A percentile compares a stretch with the other conserved stretches of the same genome.
phyloP scores from a whole-genome alignment of 1,140 invertebrate genomes.

The Ladona fulva region DNA sequence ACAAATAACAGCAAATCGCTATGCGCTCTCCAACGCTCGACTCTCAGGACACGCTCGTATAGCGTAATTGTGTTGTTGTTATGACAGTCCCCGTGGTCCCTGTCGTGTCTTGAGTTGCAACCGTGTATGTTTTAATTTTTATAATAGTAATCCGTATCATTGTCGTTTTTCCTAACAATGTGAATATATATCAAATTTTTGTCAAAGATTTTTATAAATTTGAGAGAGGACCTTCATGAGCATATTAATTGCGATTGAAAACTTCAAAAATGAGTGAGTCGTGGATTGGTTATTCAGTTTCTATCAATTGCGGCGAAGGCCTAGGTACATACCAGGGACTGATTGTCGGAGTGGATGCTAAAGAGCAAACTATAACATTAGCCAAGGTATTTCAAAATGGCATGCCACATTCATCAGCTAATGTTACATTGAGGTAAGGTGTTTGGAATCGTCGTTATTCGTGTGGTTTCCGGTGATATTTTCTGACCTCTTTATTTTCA shows the following conservation, averaged over 20 bases:
- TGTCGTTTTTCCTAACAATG: no score
- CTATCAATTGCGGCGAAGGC: conserved; percentile 59
- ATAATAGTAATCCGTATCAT: no score
- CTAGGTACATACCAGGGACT: conserved; percentile 69
- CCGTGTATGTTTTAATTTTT: no score
- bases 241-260: neutral
- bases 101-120: no score
- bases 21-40: no score
- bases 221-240: no score
- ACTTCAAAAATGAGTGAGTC: conserved; percentile 44
- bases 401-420: conserved; percentile 49
- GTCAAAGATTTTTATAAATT: no score
- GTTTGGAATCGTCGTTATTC: conserved; percentile 11
- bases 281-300: conserved; percentile 65
- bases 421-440: conserved; percentile 48
- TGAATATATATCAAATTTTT: no score
- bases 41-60: no score
- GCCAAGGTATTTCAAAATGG: conserved; percentile 72
- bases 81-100: no score
- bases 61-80: no score
- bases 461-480: conserved; percentile 10
- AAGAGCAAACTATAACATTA: conserved; percentile 55
- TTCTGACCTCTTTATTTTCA: conserved; percentile 15
- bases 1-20: no score
- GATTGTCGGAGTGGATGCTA: conserved; percentile 59